Percentiles rank a stretch among this genome's conserved stretches.
Conservation (phyloP, 2,888 invertebrate species). For the Eupithecia exiguata region DNA sequence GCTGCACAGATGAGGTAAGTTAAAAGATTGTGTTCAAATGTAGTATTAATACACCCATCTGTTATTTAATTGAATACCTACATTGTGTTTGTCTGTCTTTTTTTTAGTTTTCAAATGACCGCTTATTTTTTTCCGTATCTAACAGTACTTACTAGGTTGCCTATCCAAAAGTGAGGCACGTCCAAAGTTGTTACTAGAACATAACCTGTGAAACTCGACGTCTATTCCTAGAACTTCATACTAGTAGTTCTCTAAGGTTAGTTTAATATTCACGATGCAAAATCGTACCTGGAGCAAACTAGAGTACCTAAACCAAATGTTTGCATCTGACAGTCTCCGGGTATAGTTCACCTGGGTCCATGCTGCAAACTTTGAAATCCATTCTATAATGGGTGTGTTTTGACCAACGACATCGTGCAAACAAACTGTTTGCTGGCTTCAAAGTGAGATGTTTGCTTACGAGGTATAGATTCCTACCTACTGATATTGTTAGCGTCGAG, state of each 20-base stretch:
- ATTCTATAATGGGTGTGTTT: constrained; percentile 22
- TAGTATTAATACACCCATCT: too few relatives aligned
- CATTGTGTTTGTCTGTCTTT: too few relatives aligned
- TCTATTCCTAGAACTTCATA: neutral
- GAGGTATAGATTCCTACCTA: neutral
- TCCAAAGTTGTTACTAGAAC: neutral
- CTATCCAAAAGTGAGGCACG: too few relatives aligned
- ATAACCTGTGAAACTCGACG: neutral
- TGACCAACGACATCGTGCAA: constrained; percentile 15
- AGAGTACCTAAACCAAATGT: constrained; percentile 21
- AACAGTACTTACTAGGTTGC: too few relatives aligned
- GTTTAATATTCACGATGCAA: constrained; percentile 23
- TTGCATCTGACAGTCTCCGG: constrained; percentile 13
- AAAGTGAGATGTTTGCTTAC: constrained; percentile 1
- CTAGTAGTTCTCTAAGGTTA: neutral
- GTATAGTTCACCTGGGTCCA: constrained; percentile 13
- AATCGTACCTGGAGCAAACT: constrained; percentile 21
- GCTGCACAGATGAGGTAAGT: too few relatives aligned
- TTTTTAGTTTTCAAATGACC: too few relatives aligned
- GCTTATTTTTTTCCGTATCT: too few relatives aligned
- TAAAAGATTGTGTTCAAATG: too few relatives aligned
- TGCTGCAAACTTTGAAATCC: constrained; percentile 21
- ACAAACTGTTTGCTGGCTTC: constrained; percentile 14
- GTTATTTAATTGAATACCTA: too few relatives aligned
- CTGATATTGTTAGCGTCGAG: neutral